Percentiles rank a stretch among this genome's conserved stretches.
These are phyloP conservation scores for Priocnemis perturbator DNA, from an alignment of 2,888 invertebrate species.

Conservation along the genomic window DNA sequence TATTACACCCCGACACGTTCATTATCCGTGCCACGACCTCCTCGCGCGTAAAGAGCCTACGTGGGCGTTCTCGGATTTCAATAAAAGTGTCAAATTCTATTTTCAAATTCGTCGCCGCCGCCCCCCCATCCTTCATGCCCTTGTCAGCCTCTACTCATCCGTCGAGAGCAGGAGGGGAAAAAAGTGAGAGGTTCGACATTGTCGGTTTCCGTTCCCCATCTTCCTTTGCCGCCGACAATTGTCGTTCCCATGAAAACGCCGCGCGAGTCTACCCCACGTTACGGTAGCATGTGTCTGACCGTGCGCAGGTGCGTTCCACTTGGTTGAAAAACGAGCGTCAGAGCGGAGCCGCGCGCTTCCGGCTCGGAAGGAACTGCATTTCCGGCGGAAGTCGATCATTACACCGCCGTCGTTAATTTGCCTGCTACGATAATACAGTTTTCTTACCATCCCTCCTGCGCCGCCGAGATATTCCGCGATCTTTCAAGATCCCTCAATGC, in stretches of 20 bases:
- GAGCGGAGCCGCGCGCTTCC: not conserved
- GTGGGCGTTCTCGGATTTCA: slow-evolving; percentile 54
- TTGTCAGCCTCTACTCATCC: slow-evolving; percentile 35
- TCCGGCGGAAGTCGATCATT: too few relatives aligned
- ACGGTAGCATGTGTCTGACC: not conserved
- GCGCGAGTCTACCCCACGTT: not conserved
- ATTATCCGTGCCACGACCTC: not conserved
- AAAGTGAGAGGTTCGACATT: not conserved
- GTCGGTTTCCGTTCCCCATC: too few relatives aligned
- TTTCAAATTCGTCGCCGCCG: slow-evolving; percentile 53
- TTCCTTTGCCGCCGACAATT: not conserved
- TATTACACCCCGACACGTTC: too few relatives aligned
- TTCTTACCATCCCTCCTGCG: too few relatives aligned
- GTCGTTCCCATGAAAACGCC: slow-evolving; percentile 11
- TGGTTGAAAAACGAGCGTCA: slow-evolving; percentile 18
- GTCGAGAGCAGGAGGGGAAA: not conserved
- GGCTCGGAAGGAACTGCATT: too few relatives aligned
- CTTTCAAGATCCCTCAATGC: too few relatives aligned
- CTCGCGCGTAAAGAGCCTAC: slow-evolving; percentile 4
- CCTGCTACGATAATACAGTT: too few relatives aligned
- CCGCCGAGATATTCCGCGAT: too few relatives aligned
- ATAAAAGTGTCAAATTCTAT: slow-evolving; percentile 65
- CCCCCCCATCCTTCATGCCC: slow-evolving; percentile 50
- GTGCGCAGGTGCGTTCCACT: slow-evolving; percentile 36
- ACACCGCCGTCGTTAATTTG: too few relatives aligned